Percentiles rank a stretch among this genome's conserved stretches.
Evolutionary conservation across 2,888 invertebrate genomes (phyloP).

Genomic region (Hirtodrosophila duncani): DNA sequence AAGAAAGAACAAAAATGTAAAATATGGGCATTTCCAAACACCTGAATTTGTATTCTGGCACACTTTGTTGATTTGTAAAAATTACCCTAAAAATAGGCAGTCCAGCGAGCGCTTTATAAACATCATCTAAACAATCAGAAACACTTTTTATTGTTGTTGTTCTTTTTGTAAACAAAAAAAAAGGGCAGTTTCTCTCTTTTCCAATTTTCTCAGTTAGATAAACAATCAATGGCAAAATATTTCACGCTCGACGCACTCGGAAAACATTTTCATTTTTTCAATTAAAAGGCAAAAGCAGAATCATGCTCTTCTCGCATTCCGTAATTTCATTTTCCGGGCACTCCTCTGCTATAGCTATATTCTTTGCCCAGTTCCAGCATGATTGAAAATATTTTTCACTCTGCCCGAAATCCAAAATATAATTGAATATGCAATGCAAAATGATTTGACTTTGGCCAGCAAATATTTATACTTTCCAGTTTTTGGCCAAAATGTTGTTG

Average conservation of each 20-base stretch:
- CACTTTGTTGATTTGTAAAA: too few relatives aligned
- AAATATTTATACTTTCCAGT: too few relatives aligned
- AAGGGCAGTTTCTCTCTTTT: too few relatives aligned
- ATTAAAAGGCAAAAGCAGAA: slow-evolving; percentile 39
- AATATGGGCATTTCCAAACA: too few relatives aligned
- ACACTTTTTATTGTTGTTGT: slow-evolving; percentile 13
- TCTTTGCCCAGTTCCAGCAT: slow-evolving; percentile 17
- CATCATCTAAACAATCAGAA: too few relatives aligned
- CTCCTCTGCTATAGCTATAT: slow-evolving; percentile 28
- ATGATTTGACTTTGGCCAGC: slow-evolving; percentile 40
- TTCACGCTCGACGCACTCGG: slow-evolving; percentile 64
- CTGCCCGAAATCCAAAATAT: slow-evolving; percentile 53
- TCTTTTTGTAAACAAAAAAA: slow-evolving; percentile 34
- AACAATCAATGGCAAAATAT: slow-evolving; percentile 52
- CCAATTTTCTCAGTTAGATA: slow-evolving; percentile 42
- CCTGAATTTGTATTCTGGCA: too few relatives aligned
- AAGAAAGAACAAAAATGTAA: too few relatives aligned
- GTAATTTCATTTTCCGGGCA: slow-evolving; percentile 51
- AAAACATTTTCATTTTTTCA: slow-evolving; percentile 67
- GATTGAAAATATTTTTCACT: slow-evolving; percentile 46
- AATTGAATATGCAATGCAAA: slow-evolving; percentile 57
- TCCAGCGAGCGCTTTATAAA: too few relatives aligned
- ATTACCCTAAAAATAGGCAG: too few relatives aligned
- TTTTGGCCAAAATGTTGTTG: slow-evolving; percentile 16
- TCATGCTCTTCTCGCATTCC: slow-evolving; percentile 34